Base-by-base conservation (phyloP, 2,113 vertebrate genomes). In the Ageneiosus marmoratus region DNA sequence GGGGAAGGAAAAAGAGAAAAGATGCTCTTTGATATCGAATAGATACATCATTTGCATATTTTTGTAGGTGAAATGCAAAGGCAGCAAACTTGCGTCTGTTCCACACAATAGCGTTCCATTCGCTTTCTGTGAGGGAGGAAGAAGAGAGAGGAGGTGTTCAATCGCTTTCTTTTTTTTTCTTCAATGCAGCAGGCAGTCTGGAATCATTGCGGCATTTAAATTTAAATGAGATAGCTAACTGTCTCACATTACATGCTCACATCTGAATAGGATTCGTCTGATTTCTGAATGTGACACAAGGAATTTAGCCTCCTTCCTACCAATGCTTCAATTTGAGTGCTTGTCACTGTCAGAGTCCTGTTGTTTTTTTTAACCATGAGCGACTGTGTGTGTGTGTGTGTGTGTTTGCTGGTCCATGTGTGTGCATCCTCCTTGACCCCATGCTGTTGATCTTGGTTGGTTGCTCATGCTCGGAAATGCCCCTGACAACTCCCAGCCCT, bases 11-110 rank as follows among this genome's bases (percentile, higher is more conserved):
- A 69, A n/a, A 22, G 67, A 81, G 60, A n/a, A 24, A 60, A 81
- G 74, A 8, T 91, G 76, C 90, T 89, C 93, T 92, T 91, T 93
- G 89, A 87, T 91, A 88, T 89, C 92, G 88, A 82, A 89, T 91
- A 86, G 90, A 91, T 89, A 91, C 89, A 78, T 91, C 85, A 95
- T 96, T 96, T 95, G 87, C 95, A 95, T 95, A 90, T 91, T 90
- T 32, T 87, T 94, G 90, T 94, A 90, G 90, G 90, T 85, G 48
- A 86, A 86, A 81, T 89, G 82, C 84, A 86, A 81, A 83, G 80
- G 60, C 73, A 83, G 77, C 84, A 78, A 84, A 86, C 53, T 86
- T 87, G 76, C 34, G 27, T 85, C 75, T 81, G 75, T 79, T 32
- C 34, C 24, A 60, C 67, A 86, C 79, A 82, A 82, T 87, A 51